phyloP scores from a whole-genome alignment of 2,113 vertebrate genomes.

The Butorides virescens region DNA sequence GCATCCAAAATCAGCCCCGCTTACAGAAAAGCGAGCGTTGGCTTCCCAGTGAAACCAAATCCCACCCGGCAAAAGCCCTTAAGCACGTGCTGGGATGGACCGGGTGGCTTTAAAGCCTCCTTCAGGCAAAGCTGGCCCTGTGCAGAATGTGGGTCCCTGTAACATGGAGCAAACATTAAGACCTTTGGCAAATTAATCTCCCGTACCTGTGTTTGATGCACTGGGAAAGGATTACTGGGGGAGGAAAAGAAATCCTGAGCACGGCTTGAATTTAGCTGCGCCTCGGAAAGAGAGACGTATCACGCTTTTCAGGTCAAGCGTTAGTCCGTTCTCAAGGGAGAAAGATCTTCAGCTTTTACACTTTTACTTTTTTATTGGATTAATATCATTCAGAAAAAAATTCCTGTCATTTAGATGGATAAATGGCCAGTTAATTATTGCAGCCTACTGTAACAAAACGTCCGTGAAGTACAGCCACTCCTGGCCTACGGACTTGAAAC shows the following conservation, averaged over 20 bases:
- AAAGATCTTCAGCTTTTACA: background rate
- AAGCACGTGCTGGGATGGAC: background rate
- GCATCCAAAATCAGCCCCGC: background rate
- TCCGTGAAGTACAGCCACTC: background rate
- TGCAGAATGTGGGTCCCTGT: background rate
- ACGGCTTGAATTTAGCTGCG: accelerated
- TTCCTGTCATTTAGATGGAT: background rate
- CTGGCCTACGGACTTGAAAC: background rate
- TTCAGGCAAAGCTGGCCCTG: background rate
- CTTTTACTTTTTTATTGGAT: background rate
- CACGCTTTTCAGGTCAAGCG: background rate
- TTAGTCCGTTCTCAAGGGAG: background rate
- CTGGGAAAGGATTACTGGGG: background rate
- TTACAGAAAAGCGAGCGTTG: accelerated
- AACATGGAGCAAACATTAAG: background rate
- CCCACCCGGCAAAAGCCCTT: background rate
- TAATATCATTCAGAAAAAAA: background rate
- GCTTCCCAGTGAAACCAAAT: accelerated
- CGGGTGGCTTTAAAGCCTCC: background rate
- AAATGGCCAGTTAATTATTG: background rate
- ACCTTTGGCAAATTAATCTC: background rate
- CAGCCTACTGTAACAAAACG: background rate
- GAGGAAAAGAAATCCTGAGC: background rate
- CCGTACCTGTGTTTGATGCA: background rate
- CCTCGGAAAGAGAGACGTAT: background rate